phyloP scores from a whole-genome alignment of 2,888 invertebrate species.

The Cacoxenus indagator region DNA sequence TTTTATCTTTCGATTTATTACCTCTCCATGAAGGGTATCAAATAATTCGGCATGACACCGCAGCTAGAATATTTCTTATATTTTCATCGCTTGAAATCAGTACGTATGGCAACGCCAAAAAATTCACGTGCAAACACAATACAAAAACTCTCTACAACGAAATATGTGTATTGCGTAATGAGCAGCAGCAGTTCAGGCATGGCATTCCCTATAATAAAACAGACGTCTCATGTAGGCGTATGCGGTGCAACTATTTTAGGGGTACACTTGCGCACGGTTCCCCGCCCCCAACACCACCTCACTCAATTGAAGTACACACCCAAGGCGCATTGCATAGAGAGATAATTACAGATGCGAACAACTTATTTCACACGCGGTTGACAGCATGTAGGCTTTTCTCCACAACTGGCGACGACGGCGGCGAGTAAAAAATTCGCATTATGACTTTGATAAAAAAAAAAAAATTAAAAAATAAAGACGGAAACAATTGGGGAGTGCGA shows the following conservation, averaged over 20 bases:
- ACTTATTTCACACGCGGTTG: neutral
- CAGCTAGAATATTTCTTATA: neutral
- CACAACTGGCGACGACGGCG: neutral
- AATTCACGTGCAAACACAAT: neutral
- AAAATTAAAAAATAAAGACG: constrained; percentile 19
- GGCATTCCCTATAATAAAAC: neutral
- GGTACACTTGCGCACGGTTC: neutral
- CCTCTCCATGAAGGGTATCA: too few relatives aligned
- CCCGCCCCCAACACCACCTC: neutral
- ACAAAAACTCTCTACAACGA: neutral
- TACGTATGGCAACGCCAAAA: neutral
- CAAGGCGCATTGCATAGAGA: neutral
- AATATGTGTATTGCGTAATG: neutral
- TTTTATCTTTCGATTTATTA: too few relatives aligned
- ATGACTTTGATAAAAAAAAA: too few relatives aligned
- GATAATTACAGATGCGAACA: constrained; percentile 7
- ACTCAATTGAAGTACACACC: too few relatives aligned
- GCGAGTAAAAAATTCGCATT: too few relatives aligned
- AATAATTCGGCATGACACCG: too few relatives aligned
- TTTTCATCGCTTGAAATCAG: neutral
- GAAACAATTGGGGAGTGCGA: constrained; percentile 33
- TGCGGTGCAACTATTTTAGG: constrained; percentile 4
- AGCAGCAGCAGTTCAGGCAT: neutral
- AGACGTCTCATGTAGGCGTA: neutral
- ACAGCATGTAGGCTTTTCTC: constrained; percentile 21